A percentile compares a stretch with the other conserved stretches of the same genome.
These are phyloP conservation scores for Ondatra zibethicus DNA, from an alignment of 2,113 vertebrate species.

Conservation along the genomic window DNA sequence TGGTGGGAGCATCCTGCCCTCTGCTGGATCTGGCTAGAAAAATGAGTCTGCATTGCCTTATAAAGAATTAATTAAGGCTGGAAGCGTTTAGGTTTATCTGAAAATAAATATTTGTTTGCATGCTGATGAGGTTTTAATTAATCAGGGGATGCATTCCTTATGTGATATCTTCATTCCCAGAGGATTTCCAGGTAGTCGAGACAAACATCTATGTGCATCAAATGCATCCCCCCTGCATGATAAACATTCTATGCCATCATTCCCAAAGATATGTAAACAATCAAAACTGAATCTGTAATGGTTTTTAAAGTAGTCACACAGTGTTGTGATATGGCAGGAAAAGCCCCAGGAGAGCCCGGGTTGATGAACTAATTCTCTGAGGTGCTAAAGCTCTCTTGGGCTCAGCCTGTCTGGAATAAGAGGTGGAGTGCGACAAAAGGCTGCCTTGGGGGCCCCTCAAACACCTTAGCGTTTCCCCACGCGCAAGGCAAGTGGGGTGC, in stretches of 20 bases:
- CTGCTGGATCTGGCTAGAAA: constrained; percentile 56
- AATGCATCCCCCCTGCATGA: not conserved
- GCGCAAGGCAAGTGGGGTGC: not conserved
- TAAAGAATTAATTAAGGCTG: constrained; percentile 25
- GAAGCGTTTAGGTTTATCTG: not conserved
- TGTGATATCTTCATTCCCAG: constrained; percentile 9
- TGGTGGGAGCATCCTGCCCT: constrained; percentile 62
- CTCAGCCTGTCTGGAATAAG: not conserved
- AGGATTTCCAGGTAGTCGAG: not conserved
- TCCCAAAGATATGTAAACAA: constrained; percentile 46
- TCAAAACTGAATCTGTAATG: constrained; percentile 7
- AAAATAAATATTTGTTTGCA: constrained; percentile 64
- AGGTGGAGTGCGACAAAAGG: not conserved
- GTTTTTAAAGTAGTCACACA: not conserved
- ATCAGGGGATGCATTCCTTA: not conserved
- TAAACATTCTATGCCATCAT: not conserved
- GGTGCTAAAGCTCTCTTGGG: not conserved
- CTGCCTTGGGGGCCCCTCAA: not conserved
- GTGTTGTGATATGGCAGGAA: constrained; percentile 2
- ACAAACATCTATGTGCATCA: not conserved
- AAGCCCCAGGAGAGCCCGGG: not conserved
- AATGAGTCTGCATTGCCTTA: not conserved
- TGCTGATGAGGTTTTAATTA: constrained; percentile 42
- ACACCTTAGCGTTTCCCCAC: not conserved
- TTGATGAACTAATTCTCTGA: constrained; percentile 43